These are phyloP conservation scores for Magallana angulata DNA, from an alignment of 1,140 invertebrate genomes.

Conservation along the genomic window DNA sequence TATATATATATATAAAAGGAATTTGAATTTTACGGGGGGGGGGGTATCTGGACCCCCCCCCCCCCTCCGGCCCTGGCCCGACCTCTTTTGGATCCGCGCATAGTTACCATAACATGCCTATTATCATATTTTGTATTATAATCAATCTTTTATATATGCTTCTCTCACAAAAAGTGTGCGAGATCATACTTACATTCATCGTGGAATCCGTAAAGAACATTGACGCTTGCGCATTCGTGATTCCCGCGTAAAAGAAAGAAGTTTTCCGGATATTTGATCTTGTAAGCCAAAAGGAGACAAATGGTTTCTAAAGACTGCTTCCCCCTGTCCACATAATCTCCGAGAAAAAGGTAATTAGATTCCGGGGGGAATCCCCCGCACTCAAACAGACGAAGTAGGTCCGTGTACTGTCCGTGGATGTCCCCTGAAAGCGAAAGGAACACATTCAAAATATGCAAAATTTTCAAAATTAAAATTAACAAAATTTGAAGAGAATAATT, in stretches of 20 bases:
- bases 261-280: slow-evolving; percentile 81
- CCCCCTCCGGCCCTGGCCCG: too few relatives aligned
- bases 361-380: slow-evolving; percentile 79
- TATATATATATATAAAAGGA: too few relatives aligned
- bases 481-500: too few relatives aligned
- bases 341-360: slow-evolving; percentile 78
- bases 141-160: too few relatives aligned
- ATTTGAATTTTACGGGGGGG: too few relatives aligned
- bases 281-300: slow-evolving; percentile 68
- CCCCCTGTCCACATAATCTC: slow-evolving; percentile 79
- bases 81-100: too few relatives aligned
- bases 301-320: slow-evolving; percentile 80
- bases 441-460: background rate
- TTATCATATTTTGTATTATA: too few relatives aligned
- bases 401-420: slow-evolving; percentile 81
- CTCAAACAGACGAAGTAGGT: slow-evolving; percentile 79
- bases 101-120: too few relatives aligned
- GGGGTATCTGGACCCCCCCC: too few relatives aligned
- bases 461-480: too few relatives aligned
- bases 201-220: slow-evolving; percentile 81
- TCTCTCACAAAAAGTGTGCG: background rate
- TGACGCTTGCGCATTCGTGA: slow-evolving; percentile 83
- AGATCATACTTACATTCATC: slow-evolving; percentile 66
- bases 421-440: slow-evolving; percentile 70
- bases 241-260: slow-evolving; percentile 84